Conservation (phyloP, 2,797 vertebrate species). For the Morelia viridis region DNA sequence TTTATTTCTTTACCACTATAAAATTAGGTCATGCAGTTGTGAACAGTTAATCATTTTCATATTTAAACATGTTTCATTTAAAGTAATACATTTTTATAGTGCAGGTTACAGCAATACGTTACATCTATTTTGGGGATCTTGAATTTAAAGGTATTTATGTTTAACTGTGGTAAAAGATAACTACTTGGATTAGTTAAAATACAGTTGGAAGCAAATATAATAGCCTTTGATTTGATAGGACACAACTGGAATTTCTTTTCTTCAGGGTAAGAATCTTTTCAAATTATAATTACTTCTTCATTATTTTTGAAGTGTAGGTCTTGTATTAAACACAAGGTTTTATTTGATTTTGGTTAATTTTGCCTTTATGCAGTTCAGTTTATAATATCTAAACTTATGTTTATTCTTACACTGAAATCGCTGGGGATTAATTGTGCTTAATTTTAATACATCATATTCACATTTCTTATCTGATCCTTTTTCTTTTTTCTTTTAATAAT, state of each 20-base stretch:
- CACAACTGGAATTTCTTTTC: constrained; percentile 73
- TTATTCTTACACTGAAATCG: neutral
- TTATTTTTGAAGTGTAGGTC: constrained; percentile 52
- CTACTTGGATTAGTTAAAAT: constrained; percentile 71
- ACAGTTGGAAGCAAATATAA: constrained; percentile 74
- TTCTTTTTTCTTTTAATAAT: constrained; percentile 39
- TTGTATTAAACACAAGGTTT: constrained; percentile 39
- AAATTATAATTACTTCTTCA: constrained; percentile 56
- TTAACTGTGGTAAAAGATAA: constrained; percentile 57
- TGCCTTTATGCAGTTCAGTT: constrained; percentile 44
- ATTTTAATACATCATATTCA: neutral
- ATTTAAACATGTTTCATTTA: constrained; percentile 59
- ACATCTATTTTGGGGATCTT: constrained; percentile 52
- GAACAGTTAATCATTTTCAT: constrained; percentile 57
- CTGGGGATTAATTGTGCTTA: neutral
- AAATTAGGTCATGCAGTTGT: constrained; percentile 37
- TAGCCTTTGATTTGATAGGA: constrained; percentile 75
- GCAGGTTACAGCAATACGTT: constrained; percentile 64
- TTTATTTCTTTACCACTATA: constrained; percentile 59
- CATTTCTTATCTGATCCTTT: constrained; percentile 58
- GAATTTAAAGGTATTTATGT: constrained; percentile 63
- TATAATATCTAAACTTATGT: constrained; percentile 47
- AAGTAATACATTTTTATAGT: constrained; percentile 57
- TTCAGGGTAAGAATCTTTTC: constrained; percentile 75
- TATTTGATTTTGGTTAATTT: neutral